These are phyloP conservation scores for Bhutanitis thaidina DNA, from an alignment of 2,888 invertebrate species.

Conservation along the genomic window DNA sequence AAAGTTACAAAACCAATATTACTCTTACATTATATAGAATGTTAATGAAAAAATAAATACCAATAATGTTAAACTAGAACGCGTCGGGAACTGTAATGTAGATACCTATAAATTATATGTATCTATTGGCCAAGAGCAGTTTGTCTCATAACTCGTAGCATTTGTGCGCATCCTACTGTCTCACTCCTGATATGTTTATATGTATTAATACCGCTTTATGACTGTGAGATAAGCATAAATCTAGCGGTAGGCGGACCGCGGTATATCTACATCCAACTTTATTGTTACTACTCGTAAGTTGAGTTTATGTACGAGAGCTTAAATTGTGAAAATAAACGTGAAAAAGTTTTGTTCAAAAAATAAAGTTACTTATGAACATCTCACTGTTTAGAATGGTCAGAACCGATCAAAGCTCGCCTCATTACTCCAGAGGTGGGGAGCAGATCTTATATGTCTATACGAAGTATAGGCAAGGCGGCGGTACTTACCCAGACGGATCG, in stretches of 20 bases:
- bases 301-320: slow-evolving; percentile 54
- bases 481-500: too few relatives aligned
- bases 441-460: too few relatives aligned
- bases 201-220: slow-evolving; percentile 70
- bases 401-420: too few relatives aligned
- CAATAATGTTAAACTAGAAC: slow-evolving; percentile 15
- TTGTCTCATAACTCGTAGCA: slow-evolving; percentile 7
- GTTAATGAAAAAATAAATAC: slow-evolving; percentile 17
- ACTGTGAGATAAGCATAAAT: slow-evolving; percentile 67
- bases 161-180: slow-evolving; percentile 29
- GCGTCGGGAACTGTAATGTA: neutral
- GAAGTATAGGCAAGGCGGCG: too few relatives aligned
- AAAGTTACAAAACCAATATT: too few relatives aligned
- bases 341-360: neutral
- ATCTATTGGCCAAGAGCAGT: slow-evolving; percentile 2
- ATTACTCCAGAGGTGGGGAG: too few relatives aligned
- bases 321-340: slow-evolving; percentile 32
- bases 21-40: neutral
- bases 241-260: slow-evolving; percentile 48
- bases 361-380: too few relatives aligned
- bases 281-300: slow-evolving; percentile 56
- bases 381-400: too few relatives aligned
- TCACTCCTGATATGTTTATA: slow-evolving; percentile 66
- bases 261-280: slow-evolving; percentile 57
- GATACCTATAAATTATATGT: slow-evolving; percentile 10